Base-by-base conservation (phyloP, 2,113 vertebrate genomes). In the Delphinapterus leucas region DNA sequence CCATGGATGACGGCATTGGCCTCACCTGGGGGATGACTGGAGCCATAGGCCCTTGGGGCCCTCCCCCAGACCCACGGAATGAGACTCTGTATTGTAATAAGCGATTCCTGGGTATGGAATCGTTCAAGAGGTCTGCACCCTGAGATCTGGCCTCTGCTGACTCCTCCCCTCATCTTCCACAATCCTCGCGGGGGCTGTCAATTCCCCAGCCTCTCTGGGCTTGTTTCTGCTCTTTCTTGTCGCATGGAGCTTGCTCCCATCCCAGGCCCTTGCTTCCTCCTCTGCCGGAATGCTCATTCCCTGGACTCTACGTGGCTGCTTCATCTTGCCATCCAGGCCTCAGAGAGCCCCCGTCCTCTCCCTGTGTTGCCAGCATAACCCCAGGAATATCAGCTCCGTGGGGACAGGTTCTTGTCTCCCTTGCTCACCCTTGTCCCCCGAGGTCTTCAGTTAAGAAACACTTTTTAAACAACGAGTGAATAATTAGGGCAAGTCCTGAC, bases 1-100 rank as follows among this genome's bases (percentile, higher is more conserved):
- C 38, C 6, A 0, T 0, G 14, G 31, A 23, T 18, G 33, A 26
- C 61, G 31, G 33, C n/a, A 1, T 5, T 0, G 1, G 63, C 18
- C 33, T 38, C 36, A 11, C 9, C 77, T 21, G 12, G 76, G 65
- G n/a, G 33, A 6, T 0, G 4, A 9, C 0, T 0, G 3, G 41
- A 73, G 33, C 13, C 6, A n/a, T 5, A 6, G 83, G 47, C 1
- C 9, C 9, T 38, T 38, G 4, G 83, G 38, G 5, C 41, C 26
- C 12, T 1, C 20, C 25, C 12, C 17, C 13, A 17, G 28, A 17
- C 44, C 65, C 33, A 1, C 15, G 0, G 65, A 36, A 5, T 0
- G 6, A 21, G 58, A 81, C 31, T 53, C 86, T 41, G 60, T 49
- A 36, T 23, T 47, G 26, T 1, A 17, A 17, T 25, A 65, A 55